Conservation (phyloP, 2,888 invertebrate genomes). For the Bruchidius siliquastri region DNA sequence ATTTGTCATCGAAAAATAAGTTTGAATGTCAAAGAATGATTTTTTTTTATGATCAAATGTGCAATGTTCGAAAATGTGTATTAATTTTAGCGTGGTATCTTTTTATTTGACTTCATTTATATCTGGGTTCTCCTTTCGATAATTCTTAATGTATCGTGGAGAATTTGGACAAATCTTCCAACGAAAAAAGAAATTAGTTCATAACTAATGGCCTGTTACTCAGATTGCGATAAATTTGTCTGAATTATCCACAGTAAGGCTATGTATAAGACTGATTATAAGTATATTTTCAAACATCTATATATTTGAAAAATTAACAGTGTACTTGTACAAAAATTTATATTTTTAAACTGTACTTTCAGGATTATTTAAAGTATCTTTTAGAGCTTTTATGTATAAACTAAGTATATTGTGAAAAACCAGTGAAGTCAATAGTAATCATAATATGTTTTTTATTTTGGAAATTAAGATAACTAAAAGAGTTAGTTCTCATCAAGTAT, state of each 20-base stretch:
- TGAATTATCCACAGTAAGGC: not conserved
- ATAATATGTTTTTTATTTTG: not conserved
- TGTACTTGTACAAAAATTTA: not conserved
- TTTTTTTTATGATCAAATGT: not conserved
- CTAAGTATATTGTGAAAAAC: not conserved
- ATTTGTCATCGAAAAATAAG: conserved; percentile 21
- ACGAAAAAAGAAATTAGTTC: not conserved
- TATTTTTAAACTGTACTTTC: not conserved
- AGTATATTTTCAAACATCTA: not conserved
- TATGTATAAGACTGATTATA: not conserved
- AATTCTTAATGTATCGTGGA: not conserved
- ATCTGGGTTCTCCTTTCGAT: not conserved
- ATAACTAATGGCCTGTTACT: not conserved
- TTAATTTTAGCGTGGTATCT: not conserved
- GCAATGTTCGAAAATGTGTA: not conserved
- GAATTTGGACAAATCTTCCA: not conserved
- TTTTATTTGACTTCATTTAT: not conserved
- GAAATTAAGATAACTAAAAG: not conserved
- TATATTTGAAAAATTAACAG: not conserved
- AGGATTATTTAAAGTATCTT: not conserved
- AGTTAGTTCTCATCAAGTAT: not conserved
- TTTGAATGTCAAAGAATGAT: not conserved
- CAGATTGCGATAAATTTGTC: not conserved
- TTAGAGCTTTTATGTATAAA: not conserved
- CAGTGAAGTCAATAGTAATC: not conserved